Percentiles rank a stretch among this genome's conserved stretches.
Evolutionary conservation across 1,140 invertebrate species (phyloP).

Genomic region (Dendrolimus kikuchii): DNA sequence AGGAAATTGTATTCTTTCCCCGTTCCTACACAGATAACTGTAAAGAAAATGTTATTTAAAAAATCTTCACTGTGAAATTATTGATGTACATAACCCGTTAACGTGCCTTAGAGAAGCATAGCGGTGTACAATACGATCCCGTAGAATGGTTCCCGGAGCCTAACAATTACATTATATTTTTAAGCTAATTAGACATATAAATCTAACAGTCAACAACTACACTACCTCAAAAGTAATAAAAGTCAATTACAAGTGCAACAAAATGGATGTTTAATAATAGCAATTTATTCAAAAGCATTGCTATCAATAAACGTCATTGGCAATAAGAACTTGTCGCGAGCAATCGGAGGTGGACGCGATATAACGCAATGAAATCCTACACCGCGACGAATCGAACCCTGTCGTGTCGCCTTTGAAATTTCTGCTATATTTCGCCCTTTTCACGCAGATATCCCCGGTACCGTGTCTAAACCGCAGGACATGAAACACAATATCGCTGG

Average conservation of each 20-base stretch:
- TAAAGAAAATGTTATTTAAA: too few relatives aligned
- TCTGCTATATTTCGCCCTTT: conserved; percentile 69
- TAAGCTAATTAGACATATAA: too few relatives aligned
- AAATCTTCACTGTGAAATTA: too few relatives aligned
- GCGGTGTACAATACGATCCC: too few relatives aligned
- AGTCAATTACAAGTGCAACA: conserved; percentile 10
- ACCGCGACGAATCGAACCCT: conserved; percentile 66
- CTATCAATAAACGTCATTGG: conserved; percentile 49
- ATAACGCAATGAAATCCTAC: conserved; percentile 67
- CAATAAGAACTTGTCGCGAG: conserved; percentile 28
- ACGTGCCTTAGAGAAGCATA: too few relatives aligned
- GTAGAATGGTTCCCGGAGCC: too few relatives aligned
- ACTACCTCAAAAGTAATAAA: not conserved
- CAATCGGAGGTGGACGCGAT: conserved; percentile 47
- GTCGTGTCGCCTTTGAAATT: conserved; percentile 65
- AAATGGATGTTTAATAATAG: conserved; percentile 34
- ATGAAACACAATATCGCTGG: conserved; percentile 67
- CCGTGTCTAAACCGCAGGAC: conserved; percentile 61
- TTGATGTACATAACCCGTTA: too few relatives aligned
- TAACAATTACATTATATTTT: too few relatives aligned
- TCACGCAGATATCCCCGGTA: conserved; percentile 58
- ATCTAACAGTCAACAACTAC: too few relatives aligned
- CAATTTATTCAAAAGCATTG: conserved; percentile 40
- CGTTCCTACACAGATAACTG: too few relatives aligned
- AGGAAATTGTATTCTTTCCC: too few relatives aligned